These are phyloP conservation scores for Trogon surrucura DNA, from an alignment of 2,113 vertebrate species.

Conservation along the genomic window DNA sequence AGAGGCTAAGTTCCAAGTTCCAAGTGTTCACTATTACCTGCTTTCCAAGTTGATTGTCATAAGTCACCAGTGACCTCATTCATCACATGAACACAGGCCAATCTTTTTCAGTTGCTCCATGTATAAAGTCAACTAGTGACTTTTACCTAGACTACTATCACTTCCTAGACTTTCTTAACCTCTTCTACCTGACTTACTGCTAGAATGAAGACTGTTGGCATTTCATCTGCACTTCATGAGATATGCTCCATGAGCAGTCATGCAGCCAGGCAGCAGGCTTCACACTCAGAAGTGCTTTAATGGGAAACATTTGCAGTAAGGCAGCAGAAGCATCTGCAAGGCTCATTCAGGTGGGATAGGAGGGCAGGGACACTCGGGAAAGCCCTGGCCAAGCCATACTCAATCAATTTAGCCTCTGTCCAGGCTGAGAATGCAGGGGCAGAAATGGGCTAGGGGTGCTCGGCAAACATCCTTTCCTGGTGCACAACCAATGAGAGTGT, in stretches of 20 bases:
- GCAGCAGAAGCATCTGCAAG: neutral
- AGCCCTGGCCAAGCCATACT: neutral
- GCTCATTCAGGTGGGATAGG: accelerated
- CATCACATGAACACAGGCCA: neutral
- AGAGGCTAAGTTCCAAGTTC: neutral
- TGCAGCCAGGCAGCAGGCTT: neutral
- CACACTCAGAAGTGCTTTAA: neutral
- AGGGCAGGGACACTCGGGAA: neutral
- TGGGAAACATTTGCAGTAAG: neutral
- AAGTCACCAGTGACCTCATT: neutral
- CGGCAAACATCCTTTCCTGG: neutral
- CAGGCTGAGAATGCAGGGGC: accelerated
- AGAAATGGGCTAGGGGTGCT: neutral
- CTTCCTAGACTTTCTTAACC: neutral
- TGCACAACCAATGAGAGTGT: accelerated
- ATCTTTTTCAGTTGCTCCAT: neutral
- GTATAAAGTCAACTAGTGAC: neutral
- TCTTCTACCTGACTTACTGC: neutral
- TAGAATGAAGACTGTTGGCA: neutral
- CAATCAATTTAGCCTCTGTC: neutral
- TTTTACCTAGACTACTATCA: neutral
- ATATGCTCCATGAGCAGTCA: too few relatives aligned
- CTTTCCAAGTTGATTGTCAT: neutral
- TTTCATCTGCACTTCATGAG: neutral
- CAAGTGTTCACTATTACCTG: neutral